Conservation (phyloP, 2,888 invertebrate species). For the Drosophila mayaguana region DNA sequence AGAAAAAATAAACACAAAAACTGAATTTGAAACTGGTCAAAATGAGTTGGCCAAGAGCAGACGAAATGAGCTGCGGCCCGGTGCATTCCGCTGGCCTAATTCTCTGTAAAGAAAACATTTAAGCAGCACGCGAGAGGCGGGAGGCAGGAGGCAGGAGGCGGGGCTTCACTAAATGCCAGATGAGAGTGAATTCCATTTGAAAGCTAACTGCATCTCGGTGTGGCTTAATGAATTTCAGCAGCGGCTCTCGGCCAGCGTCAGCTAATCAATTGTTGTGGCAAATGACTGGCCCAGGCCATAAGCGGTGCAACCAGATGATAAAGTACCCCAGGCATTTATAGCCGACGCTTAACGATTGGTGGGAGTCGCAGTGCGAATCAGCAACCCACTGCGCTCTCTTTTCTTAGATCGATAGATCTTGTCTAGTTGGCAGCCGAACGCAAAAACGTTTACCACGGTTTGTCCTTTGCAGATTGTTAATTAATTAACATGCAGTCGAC, state of each 20-base stretch:
- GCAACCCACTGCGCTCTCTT: conserved; percentile 45
- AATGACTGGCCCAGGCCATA: conserved; percentile 54
- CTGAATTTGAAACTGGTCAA: conserved; percentile 53
- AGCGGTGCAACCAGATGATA: conserved; percentile 38
- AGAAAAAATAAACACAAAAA: conserved; percentile 39
- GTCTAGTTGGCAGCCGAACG: conserved; percentile 24
- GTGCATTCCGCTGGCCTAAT: conserved; percentile 75
- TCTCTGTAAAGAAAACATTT: conserved; percentile 64
- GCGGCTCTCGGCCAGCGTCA: conserved; percentile 48
- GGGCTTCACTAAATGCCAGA: conserved; percentile 35
- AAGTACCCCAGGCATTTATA: conserved; percentile 48
- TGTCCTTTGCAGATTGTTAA: conserved; percentile 8
- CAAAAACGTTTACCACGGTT: conserved; percentile 14
- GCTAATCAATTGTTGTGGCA: conserved; percentile 70
- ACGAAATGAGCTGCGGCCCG: conserved; percentile 14
- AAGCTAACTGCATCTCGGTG: conserved; percentile 72
- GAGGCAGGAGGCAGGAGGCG: not conserved
- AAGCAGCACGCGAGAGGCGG: conserved; percentile 31
- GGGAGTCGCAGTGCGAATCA: conserved; percentile 31
- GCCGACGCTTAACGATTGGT: conserved; percentile 42
- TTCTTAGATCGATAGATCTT: conserved; percentile 50
- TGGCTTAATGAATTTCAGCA: conserved; percentile 67
- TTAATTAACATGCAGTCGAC: conserved; percentile 8
- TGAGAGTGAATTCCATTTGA: conserved; percentile 58
- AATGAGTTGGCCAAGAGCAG: conserved; percentile 27